phyloP scores from a whole-genome alignment of 2,888 invertebrate species.

The Oscheius onirici region DNA sequence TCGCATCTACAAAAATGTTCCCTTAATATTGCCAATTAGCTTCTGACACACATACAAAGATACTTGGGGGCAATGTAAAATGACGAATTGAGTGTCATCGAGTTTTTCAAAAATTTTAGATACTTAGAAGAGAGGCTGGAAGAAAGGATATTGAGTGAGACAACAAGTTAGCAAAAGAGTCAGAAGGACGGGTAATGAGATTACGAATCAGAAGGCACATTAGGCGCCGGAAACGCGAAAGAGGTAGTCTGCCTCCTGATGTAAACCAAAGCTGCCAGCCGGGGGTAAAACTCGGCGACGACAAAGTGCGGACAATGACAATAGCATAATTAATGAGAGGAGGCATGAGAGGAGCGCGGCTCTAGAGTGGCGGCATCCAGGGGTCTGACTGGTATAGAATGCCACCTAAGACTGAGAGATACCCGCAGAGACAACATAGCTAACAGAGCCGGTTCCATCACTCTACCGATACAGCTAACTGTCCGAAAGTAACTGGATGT shows the following conservation, averaged over 20 bases:
- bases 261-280: not conserved
- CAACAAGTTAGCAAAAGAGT: no score
- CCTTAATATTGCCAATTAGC: no score
- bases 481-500: not conserved
- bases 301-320: conserved; percentile 30
- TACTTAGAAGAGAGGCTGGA: no score
- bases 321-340: conserved; percentile 20
- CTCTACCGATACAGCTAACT: not conserved
- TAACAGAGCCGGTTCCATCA: conserved; percentile 30
- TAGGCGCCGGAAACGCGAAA: conserved; percentile 23
- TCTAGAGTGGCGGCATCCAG: not conserved
- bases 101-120: no score
- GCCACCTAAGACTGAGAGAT: not conserved
- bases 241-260: not conserved
- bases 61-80: no score
- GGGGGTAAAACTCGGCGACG: not conserved
- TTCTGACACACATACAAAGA: no score
- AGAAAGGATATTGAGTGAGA: no score
- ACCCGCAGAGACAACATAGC: conserved; percentile 16
- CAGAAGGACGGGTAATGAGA: conserved; percentile 26
- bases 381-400: not conserved
- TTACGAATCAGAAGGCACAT: conserved; percentile 26
- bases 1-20: no score
- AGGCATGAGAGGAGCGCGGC: not conserved
- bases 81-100: no score